These are phyloP conservation scores for Amorpha juglandis DNA, from an alignment of 2,888 invertebrate species.

Conservation along the genomic window DNA sequence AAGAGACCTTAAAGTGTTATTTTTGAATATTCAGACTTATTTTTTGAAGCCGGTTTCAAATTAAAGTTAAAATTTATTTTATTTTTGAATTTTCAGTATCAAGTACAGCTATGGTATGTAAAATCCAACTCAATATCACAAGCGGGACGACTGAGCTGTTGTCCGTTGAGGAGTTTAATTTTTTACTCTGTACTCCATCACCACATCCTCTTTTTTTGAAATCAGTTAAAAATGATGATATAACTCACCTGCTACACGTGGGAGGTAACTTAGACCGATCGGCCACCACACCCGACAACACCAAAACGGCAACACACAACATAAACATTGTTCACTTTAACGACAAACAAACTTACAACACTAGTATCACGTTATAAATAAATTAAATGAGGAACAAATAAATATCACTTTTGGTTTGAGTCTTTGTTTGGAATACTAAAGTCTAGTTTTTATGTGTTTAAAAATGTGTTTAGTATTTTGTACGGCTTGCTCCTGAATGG, in stretches of 20 bases:
- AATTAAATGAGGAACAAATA: conserved; percentile 58
- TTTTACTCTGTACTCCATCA: no score
- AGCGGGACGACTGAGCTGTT: no score
- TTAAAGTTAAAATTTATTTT: no score
- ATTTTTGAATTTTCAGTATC: no score
- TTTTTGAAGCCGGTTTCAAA: no score
- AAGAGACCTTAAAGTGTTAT: no score
- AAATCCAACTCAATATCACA: no score
- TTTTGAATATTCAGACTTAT: no score
- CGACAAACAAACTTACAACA: conserved; percentile 38
- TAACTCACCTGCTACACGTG: conserved; percentile 82
- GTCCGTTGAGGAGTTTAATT: no score
- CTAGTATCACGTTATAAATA: conserved; percentile 65
- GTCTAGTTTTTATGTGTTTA: conserved; percentile 69
- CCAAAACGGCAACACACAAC: conserved; percentile 58
- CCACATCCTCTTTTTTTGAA: no score
- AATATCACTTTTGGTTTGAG: conserved; percentile 40
- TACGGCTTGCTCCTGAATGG: conserved; percentile 68
- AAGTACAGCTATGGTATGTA: no score
- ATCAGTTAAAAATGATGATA: conserved; percentile 8
- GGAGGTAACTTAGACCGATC: conserved; percentile 77
- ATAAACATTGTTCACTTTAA: conserved; percentile 53
- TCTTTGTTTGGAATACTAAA: conserved; percentile 23
- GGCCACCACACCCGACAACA: conserved; percentile 59
- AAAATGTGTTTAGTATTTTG: conserved; percentile 68